Base-by-base conservation (phyloP, 2,797 vertebrate genomes). In the Enteromius argenteus region DNA sequence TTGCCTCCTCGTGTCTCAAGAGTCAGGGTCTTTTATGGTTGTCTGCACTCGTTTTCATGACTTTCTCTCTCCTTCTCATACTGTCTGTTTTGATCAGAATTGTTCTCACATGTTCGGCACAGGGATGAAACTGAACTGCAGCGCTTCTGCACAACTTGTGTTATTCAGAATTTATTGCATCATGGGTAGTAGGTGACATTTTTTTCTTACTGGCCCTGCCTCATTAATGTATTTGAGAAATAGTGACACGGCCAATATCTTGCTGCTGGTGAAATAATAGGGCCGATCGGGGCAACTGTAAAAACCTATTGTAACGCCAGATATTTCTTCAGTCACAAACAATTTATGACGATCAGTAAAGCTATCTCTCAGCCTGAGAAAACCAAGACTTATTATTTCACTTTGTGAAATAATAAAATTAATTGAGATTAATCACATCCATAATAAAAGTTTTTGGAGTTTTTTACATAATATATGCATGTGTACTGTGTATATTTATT, bases 21-120 rank as follows among this genome's bases (percentile, higher is more conserved):
- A 49, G 4, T 23, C 56, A 49, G 58, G 56, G 11, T 73, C 58
- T 51, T 42, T 5, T 19, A 62, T 49, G 9, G 21, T 39, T 75
- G 49, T 46, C 46, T 67, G 14, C 30, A 44, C 14, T 62, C 1
- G n/a, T 67, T 66, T 37, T 58, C 79, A 4, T 83, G 37, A 64
- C 60, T 21, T 27, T 60, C 44, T 53, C 42, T 87, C 62, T 72
- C 35, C 17, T 84, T 37, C 27, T 32, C 27, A 46, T 7, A 10
- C 44, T 27, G 19, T 67, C 23, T 58, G 46, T 23, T 66, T 32
- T 51, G 8, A 62, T 49, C 37, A 7, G 13, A 15, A 64, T 51
- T 74, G 60, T n/a, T 32, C 39, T 44, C 17, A 60, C n/a, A 60
- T 44, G 7, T 80, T 53, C 1, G 0, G 21, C 69, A 27, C 42